Evolutionary conservation across 2,797 vertebrate genomes (phyloP).

Genomic region (Microchirus variegatus): DNA sequence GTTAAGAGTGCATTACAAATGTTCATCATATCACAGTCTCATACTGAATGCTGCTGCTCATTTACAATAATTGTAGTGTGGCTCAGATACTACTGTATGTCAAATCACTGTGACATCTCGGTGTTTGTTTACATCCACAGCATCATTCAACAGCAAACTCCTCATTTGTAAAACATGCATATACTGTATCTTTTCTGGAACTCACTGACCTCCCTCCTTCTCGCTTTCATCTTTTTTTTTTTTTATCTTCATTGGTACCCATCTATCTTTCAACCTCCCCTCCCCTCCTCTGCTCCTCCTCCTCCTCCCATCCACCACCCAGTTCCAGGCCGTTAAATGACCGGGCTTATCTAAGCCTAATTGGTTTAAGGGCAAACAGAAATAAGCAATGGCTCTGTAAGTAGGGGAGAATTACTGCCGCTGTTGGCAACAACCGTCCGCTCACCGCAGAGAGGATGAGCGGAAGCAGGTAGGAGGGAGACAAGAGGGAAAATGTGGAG

Average conservation of each 20-base stretch:
- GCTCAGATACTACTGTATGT: conserved; percentile 15
- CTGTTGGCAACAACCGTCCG: conserved; percentile 71
- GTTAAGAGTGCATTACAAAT: conserved; percentile 39
- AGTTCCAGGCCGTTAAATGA: conserved; percentile 73
- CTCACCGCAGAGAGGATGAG: conserved; percentile 31
- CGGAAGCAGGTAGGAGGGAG: conserved; percentile 22
- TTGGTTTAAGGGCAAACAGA: conserved; percentile 84
- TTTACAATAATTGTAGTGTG: conserved; percentile 10
- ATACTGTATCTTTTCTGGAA: conserved; percentile 38
- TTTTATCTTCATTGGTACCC: conserved; percentile 21
- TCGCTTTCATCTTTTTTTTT: conserved; percentile 30
- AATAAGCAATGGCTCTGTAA: conserved; percentile 74
- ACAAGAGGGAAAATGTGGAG: conserved; percentile 34
- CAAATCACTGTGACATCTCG: conserved; percentile 10
- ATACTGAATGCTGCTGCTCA: conserved; percentile 20
- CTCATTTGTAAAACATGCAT: conserved; percentile 60
- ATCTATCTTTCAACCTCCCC: conserved; percentile 34
- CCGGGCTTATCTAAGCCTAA: conserved; percentile 75
- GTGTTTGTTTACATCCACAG: conserved; percentile 12
- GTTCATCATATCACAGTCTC: conserved; percentile 35
- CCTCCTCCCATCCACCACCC: conserved; percentile 46
- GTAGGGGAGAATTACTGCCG: conserved; percentile 75
- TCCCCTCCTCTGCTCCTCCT: not conserved
- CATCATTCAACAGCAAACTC: conserved; percentile 21
- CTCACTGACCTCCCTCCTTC: conserved; percentile 51